A percentile compares a stretch with the other conserved stretches of the same genome.
Evolutionary conservation across 2,797 vertebrate genomes (phyloP).

Genomic region (Chelonia mydas): DNA sequence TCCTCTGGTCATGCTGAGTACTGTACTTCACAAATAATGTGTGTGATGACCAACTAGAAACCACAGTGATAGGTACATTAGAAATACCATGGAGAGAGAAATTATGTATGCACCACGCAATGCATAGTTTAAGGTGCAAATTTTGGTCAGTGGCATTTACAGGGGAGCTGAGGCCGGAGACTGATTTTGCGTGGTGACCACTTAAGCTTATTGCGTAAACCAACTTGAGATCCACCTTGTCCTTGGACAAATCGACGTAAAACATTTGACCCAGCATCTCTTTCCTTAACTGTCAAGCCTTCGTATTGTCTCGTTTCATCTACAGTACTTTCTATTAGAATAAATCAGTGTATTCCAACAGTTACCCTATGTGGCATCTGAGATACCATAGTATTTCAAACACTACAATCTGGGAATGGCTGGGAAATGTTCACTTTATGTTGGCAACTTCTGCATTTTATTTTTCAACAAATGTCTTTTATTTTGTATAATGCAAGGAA

Average conservation of each 20-base stretch:
- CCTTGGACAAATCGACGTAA: not conserved
- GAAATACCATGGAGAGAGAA: not conserved
- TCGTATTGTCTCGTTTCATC: not conserved
- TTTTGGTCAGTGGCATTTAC: not conserved
- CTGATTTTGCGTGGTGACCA: not conserved
- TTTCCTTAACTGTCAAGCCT: not conserved
- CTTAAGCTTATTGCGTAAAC: not conserved
- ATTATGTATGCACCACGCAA: not conserved
- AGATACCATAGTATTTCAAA: not conserved
- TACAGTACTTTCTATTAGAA: not conserved
- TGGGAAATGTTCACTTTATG: not conserved
- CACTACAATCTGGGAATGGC: not conserved
- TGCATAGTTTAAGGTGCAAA: not conserved
- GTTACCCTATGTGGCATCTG: not conserved
- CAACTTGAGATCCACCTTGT: conserved; percentile 1
- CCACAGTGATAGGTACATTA: conserved; percentile 4
- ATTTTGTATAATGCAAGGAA: not conserved
- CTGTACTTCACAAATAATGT: conserved; percentile 39
- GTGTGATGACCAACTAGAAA: not conserved
- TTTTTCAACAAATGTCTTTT: not conserved
- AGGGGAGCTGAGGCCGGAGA: not conserved
- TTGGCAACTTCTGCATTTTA: not conserved
- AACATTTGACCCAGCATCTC: conserved; percentile 7
- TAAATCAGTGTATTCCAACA: not conserved
- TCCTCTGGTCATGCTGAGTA: conserved; percentile 54